Conservation (phyloP, 2,888 invertebrate genomes). For the Torymus aiolomorphi region DNA sequence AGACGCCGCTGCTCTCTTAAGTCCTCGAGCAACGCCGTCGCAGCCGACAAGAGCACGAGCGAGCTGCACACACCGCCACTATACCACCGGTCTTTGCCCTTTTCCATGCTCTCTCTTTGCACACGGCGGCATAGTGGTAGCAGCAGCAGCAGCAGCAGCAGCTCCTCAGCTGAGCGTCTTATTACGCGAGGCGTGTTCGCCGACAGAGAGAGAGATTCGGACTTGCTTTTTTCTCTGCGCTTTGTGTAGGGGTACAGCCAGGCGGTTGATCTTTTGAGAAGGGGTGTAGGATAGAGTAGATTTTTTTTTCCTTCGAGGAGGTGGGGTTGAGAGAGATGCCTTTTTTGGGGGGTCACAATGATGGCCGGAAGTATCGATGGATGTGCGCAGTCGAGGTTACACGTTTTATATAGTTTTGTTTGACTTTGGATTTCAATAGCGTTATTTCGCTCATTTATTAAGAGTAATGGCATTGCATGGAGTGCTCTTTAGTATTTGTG, state of each 20-base stretch:
- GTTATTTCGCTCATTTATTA: background rate
- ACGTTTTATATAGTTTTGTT: constrained; percentile 18
- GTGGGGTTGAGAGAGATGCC: background rate
- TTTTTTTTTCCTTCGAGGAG: too few relatives aligned
- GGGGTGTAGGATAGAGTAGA: background rate
- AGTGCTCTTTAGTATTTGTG: too few relatives aligned
- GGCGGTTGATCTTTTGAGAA: constrained; percentile 20
- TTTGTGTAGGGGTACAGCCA: background rate
- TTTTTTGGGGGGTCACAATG: constrained; percentile 8
- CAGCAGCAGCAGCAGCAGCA: too few relatives aligned
- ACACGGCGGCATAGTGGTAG: background rate
- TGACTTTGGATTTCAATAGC: constrained; percentile 10
- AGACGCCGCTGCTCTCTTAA: constrained; percentile 47
- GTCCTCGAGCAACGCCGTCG: constrained; percentile 38
- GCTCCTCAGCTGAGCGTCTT: constrained; percentile 13
- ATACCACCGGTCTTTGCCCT: constrained; percentile 45
- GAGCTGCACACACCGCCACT: background rate
- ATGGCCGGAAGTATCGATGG: constrained; percentile 43
- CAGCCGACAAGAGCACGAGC: background rate
- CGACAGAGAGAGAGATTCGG: background rate
- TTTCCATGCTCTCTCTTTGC: constrained; percentile 47
- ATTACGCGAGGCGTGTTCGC: background rate
- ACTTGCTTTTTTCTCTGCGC: constrained; percentile 3
- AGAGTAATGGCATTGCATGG: background rate
- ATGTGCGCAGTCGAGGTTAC: constrained; percentile 1